These are phyloP conservation scores for Oryzaephilus surinamensis DNA, from an alignment of 1,140 invertebrate species.

Conservation along the genomic window DNA sequence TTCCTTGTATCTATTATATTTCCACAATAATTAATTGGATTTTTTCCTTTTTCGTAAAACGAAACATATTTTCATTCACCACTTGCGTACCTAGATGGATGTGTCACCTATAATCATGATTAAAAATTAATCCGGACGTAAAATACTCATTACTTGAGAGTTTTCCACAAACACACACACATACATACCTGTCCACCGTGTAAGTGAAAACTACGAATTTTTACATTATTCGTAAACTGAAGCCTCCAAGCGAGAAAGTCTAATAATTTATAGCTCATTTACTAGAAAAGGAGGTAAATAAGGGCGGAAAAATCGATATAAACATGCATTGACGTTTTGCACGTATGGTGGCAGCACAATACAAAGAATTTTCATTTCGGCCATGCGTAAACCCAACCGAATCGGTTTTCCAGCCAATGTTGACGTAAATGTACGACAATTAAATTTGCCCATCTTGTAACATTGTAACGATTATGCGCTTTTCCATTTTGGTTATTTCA, in stretches of 20 bases:
- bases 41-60: too few species aligned
- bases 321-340: slow-evolving; percentile 1
- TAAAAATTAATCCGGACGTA: background rate
- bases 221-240: too few species aligned
- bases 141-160: background rate
- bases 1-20: too few species aligned
- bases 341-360: slow-evolving; percentile 4
- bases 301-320: slow-evolving; percentile 27
- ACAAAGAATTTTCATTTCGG: slow-evolving; percentile 2
- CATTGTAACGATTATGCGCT: slow-evolving; percentile 24
- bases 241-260: slow-evolving; percentile 14
- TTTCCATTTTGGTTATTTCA: slow-evolving; percentile 23
- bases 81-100: too few species aligned
- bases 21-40: too few species aligned
- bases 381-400: slow-evolving; percentile 9
- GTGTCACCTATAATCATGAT: background rate
- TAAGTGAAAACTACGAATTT: background rate
- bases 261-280: slow-evolving; percentile 30
- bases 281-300: slow-evolving; percentile 25
- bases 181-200: background rate
- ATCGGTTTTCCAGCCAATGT: slow-evolving; percentile 4
- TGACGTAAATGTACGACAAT: slow-evolving; percentile 9
- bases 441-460: slow-evolving; percentile 2
- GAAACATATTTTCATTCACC: too few species aligned
- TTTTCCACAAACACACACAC: background rate